A percentile compares a stretch with the other conserved stretches of the same genome.
Conservation (phyloP, 2,888 invertebrate species). For the Platynereis dumerilii region DNA sequence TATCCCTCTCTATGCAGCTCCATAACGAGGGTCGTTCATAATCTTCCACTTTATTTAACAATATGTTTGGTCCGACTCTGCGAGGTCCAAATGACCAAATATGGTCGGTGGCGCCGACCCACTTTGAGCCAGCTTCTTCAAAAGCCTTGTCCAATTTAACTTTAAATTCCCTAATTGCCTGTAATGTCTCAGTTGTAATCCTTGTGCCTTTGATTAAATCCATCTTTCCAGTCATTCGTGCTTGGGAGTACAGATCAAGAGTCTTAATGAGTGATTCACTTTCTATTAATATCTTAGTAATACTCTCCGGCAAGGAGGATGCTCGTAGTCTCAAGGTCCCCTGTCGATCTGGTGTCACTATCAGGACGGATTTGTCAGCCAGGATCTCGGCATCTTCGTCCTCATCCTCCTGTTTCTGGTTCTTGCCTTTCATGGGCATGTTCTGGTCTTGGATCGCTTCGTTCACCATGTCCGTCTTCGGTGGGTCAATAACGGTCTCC, state of each 20-base stretch:
- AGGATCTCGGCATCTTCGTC: conserved; percentile 44
- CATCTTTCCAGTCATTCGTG: neutral
- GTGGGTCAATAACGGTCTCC: conserved; percentile 87
- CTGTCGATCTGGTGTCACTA: conserved; percentile 76
- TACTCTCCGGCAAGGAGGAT: conserved; percentile 75
- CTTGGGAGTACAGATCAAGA: conserved; percentile 64
- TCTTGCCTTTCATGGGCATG: conserved; percentile 35
- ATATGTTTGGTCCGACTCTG: conserved; percentile 85
- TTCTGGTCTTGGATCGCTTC: conserved; percentile 77
- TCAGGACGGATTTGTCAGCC: conserved; percentile 48
- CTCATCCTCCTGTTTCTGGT: conserved; percentile 44
- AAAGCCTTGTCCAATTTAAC: conserved; percentile 71
- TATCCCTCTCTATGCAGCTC: conserved; percentile 34
- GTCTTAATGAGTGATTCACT: conserved; percentile 76
- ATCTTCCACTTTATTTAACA: conserved; percentile 80
- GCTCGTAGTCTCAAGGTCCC: conserved; percentile 78
- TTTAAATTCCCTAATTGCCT: conserved; percentile 63
- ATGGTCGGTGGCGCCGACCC: conserved; percentile 63
- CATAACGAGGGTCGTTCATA: conserved; percentile 69
- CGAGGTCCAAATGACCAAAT: conserved; percentile 93
- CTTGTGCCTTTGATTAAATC: conserved; percentile 18
- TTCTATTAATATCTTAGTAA: conserved; percentile 76
- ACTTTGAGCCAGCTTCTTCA: conserved; percentile 68
- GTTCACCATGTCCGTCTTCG: conserved; percentile 83
- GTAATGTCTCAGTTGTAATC: conserved; percentile 42